Evolutionary conservation across 2,888 invertebrate species (phyloP).

Genomic region (Blastobasis lacticolella): DNA sequence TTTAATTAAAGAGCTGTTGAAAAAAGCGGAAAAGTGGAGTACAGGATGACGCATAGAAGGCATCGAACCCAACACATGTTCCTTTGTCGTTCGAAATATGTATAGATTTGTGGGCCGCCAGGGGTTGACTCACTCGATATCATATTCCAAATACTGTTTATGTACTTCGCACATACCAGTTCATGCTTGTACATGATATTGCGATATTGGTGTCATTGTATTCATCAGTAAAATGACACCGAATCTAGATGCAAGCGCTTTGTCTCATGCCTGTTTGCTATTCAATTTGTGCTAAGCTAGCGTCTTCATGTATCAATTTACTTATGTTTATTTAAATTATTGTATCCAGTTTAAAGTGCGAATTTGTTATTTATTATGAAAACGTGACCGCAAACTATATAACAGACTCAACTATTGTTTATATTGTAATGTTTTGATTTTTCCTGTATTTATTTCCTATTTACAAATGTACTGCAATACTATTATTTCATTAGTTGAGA

Average conservation of each 20-base stretch:
- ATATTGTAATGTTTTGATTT: too few relatives aligned
- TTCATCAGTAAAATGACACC: slow-evolving; percentile 2
- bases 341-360: neutral
- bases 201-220: neutral
- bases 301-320: too few relatives aligned
- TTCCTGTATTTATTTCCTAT: too few relatives aligned
- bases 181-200: slow-evolving; percentile 1
- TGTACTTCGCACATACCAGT: slow-evolving; percentile 13
- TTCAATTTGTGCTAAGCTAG: too few relatives aligned
- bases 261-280: too few relatives aligned
- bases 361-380: too few relatives aligned
- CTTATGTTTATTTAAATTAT: neutral
- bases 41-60: slow-evolving; percentile 51
- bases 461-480: too few relatives aligned
- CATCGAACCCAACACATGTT: slow-evolving; percentile 51
- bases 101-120: slow-evolving; percentile 48
- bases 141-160: slow-evolving; percentile 32
- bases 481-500: too few relatives aligned
- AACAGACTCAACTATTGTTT: too few relatives aligned
- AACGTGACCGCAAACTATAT: too few relatives aligned
- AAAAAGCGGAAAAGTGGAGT: too few relatives aligned
- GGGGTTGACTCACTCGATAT: slow-evolving; percentile 54
- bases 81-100: slow-evolving; percentile 53
- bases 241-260: neutral
- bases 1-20: too few relatives aligned